Evolutionary conservation across 2,888 invertebrate species (phyloP), one percentile per base, ranked within the genome.

Genomic region (Drosophila mayaguana): DNA sequence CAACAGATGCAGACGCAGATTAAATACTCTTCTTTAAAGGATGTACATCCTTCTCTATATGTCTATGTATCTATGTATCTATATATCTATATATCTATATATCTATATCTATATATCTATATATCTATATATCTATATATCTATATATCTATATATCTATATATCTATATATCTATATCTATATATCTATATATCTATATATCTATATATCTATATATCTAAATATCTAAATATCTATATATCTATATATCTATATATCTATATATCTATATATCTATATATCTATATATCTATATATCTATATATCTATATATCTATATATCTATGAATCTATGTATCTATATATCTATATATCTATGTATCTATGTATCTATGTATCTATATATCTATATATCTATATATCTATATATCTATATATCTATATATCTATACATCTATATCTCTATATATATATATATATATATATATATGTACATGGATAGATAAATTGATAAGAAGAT

Each of bases 1-100:
- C 14, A 57, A 11, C 38, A 50, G 20, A 16, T 20, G 7, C 11
- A 16, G 40, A 12, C 53, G 54, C 43, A 45, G 9, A 14, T 36
- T 0, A 20, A 55, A 76, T 75, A 46, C 72, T 20, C 70, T 66
- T 60, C 12, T 18, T 25, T 46, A 2, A 14, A 14, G 20, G 32
- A 32, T 32, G 11, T 6, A 28, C 28, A 28, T 28, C 8, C 28
- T 28, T 8, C 28, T 28, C 36, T 16, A 51, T 14, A 16, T n/a
- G 16, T 46, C 45, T 43, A 12, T 14, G 22, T 45, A 25, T 22
- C 22, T 5, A 11, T 36, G 36, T 46, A 46, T 46, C 8, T 16
- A 4, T 46, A 9, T 46, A 48, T 28, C 1, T 4, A 20, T 20
- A 3, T 46, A 46, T 46, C 16, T 46, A 25, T 16, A 3, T 22